phyloP scores from a whole-genome alignment of 2,113 vertebrate species.

The Andinoacara biseriatus region DNA sequence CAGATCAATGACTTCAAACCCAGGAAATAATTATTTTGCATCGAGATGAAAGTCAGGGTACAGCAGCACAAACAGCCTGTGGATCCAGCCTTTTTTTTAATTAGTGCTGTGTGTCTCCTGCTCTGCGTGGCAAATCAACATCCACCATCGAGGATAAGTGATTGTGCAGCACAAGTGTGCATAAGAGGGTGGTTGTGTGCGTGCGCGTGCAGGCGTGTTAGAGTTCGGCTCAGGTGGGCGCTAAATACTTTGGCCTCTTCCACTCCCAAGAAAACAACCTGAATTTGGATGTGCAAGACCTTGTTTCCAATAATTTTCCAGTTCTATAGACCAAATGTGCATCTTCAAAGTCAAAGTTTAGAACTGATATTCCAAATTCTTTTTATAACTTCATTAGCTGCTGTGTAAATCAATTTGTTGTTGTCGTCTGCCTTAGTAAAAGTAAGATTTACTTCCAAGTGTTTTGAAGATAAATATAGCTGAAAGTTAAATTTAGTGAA shows the following conservation, averaged over 20 bases:
- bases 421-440: neutral
- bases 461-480: neutral
- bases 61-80: constrained; percentile 60
- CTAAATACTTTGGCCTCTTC: neutral
- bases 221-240: neutral
- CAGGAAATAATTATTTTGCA: constrained; percentile 70
- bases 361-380: neutral
- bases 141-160: constrained; percentile 40
- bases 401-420: constrained; percentile 10
- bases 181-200: neutral
- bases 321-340: neutral
- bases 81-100: constrained; percentile 48
- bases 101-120: constrained; percentile 57
- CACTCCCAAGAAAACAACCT: neutral
- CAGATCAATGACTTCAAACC: constrained; percentile 67
- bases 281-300: constrained; percentile 35
- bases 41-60: constrained; percentile 62
- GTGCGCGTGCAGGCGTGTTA: neutral
- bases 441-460: neutral
- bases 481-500: neutral
- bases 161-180: constrained; percentile 13
- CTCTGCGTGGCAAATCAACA: constrained; percentile 54
- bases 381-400: neutral
- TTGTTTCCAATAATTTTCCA: neutral
- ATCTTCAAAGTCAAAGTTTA: neutral